Evolutionary conservation across 2,888 invertebrate genomes (phyloP), one percentile per base, ranked within the genome.

Genomic region (Macrophya alboannulata): DNA sequence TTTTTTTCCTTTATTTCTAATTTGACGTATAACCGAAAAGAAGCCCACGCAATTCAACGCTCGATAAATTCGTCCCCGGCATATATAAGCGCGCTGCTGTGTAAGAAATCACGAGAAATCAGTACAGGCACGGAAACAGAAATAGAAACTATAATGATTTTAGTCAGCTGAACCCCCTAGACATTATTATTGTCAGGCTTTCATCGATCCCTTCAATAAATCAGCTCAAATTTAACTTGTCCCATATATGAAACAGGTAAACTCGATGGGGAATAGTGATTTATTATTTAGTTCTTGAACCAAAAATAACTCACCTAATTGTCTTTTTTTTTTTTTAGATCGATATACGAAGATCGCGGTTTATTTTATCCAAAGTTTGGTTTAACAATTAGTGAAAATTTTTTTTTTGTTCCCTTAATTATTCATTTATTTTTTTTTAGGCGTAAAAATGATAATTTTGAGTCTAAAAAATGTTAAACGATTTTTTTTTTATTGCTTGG

Each of bases 401-500:
- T 55, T n/a, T 17, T 31, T 1, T 31, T 3, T 31, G n/a, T n/a
- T n/a, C n/a, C n/a, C n/a, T n/a, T n/a, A n/a, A n/a, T n/a, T n/a
- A n/a, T n/a, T n/a, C n/a, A n/a, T n/a, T n/a, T n/a, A n/a, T 31
- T 31, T 31, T 31, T 31, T 31, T 4, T 48, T 15, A 3, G n/a
- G 1, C 1, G 17, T n/a, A n/a, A n/a, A 71, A 71, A 71, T 40
- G n/a, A 72, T 40, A 4, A 17, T 31, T 43, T n/a, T 1, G 10
- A 72, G 9, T 40, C 5, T 12, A 72, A 4, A 12, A 62, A 9
- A 62, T 62, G 21, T 10, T 25, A 62, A 25, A 62, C 37, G 68
- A 25, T 8, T 37, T 4, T 8, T 37, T 4, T 31, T 68, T 37
- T 17, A 17, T 86, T 68, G 40, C 88, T 90, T 87, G 86, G 89